Base-by-base conservation (phyloP, 2,797 vertebrate species). In the Tangara arthus region DNA sequence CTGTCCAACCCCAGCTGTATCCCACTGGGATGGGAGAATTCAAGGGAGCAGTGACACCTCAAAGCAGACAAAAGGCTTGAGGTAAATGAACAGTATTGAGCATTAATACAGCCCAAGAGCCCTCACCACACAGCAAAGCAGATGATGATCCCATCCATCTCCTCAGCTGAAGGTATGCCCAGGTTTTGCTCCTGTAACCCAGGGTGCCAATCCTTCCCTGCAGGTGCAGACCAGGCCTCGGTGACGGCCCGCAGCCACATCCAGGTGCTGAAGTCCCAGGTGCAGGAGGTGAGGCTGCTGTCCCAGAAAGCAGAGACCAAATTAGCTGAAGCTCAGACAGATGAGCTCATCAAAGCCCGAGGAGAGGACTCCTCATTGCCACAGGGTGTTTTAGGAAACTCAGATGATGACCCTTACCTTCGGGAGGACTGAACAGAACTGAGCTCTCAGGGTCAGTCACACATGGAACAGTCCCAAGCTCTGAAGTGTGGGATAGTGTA, bases 221-320 rank as follows among this genome's bases (percentile, higher is more conserved):
- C 97, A 99, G 99, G 99, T 94, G 99, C 99, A 3, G 99, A 99
- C 52, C 98, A 99, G 50, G 98, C 99, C 8, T 99, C 98, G 0
- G 49, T 99, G 68, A 98, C 98, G 0, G 94, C 98, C 50, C 98
- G 97, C 72, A 99, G 97, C 65, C 98, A 99, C 93, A 96, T 99
- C 56, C 98, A 99, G 96, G 85, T 99, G 85, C 98, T 99, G 64
- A 98, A 98, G 73, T 96, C 98, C 0, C 99, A 99, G 90, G 98
- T 99, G 85, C 98, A 99, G 63, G 98, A 99, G 83, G 97, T 98
- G 3, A 97, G 96, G 50, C 98, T 98, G 95, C 96, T 99, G 41
- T 98, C 98, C 7, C 84, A 95, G 90, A 98, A 98, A 41, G 99
- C 99, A 1, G 98, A 99, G 90, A 98, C 97, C 95, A 98, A 98